These are phyloP conservation scores for Drosophila saltans DNA, from an alignment of 1,140 invertebrate genomes.

Conservation along the genomic window DNA sequence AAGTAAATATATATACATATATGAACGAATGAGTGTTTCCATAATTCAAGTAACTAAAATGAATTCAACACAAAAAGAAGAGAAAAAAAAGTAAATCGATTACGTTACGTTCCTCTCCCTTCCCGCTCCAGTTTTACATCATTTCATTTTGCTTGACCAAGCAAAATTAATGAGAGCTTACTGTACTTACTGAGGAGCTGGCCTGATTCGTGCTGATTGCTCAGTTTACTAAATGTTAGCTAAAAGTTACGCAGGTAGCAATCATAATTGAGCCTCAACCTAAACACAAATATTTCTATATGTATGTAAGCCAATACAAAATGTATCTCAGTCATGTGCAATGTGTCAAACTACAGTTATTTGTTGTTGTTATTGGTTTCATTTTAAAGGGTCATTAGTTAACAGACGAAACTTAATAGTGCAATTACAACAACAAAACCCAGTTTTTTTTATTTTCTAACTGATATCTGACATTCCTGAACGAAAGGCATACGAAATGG, in stretches of 20 bases:
- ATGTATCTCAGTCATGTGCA: slow-evolving; percentile 54
- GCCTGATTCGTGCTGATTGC: slow-evolving; percentile 53
- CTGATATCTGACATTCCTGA: background rate
- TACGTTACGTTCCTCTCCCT: slow-evolving; percentile 24
- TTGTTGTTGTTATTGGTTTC: too few species aligned
- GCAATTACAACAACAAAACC: background rate
- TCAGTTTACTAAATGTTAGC: slow-evolving; percentile 34
- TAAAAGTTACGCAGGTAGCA: background rate
- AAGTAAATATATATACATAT: background rate
- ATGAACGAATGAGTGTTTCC: background rate
- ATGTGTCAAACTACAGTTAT: slow-evolving; percentile 19
- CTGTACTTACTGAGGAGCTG: background rate
- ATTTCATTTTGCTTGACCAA: slow-evolving; percentile 23
- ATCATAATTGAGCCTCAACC: slow-evolving; percentile 31
- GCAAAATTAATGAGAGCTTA: slow-evolving; percentile 31
- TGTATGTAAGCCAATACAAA: slow-evolving; percentile 23
- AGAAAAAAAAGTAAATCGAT: slow-evolving; percentile 30
- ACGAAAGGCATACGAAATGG: background rate
- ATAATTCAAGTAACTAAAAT: slow-evolving; percentile 50
- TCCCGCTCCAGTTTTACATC: background rate
- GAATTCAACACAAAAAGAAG: slow-evolving; percentile 24
- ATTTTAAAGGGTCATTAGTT: background rate
- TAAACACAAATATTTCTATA: slow-evolving; percentile 37
- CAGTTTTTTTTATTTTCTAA: background rate
- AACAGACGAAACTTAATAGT: background rate